Conservation (phyloP, 2,888 invertebrate genomes). For the Parascotia fuliginaria region DNA sequence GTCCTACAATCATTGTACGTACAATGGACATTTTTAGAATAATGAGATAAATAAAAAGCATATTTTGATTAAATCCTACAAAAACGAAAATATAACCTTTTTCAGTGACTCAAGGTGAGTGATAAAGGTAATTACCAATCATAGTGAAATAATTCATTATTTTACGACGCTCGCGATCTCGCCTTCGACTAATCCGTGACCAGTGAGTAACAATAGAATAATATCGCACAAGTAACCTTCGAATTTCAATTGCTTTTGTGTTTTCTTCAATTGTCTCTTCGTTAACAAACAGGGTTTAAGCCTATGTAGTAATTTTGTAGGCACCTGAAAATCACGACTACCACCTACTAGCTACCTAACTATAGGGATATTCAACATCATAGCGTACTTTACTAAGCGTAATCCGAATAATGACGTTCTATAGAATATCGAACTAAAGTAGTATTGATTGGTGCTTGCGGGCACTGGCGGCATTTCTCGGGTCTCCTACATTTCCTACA, state of each 20-base stretch:
- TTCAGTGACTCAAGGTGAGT: conserved; percentile 1
- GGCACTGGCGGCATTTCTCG: too few species aligned
- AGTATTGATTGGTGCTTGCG: too few species aligned
- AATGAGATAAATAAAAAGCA: background rate
- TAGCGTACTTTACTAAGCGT: too few species aligned
- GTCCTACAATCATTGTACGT: too few species aligned
- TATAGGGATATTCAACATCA: too few species aligned
- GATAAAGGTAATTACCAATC: conserved; percentile 1
- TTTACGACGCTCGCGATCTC: conserved; percentile 4
- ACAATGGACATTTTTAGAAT: too few species aligned
- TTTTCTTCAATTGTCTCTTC: background rate
- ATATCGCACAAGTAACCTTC: conserved; percentile 18
- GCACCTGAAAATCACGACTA: too few species aligned
- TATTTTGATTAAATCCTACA: background rate
- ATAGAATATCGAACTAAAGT: too few species aligned
- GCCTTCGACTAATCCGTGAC: conserved; percentile 11
- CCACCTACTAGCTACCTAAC: too few species aligned
- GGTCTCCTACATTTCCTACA: too few species aligned
- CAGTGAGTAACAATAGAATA: conserved; percentile 23
- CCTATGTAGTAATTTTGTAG: too few species aligned
- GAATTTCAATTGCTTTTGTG: conserved; percentile 1
- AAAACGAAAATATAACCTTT: background rate
- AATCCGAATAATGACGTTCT: too few species aligned
- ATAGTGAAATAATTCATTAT: conserved; percentile 3
- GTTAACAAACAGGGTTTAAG: background rate